Conservation (phyloP, 2,113 vertebrate species). For the Pangasianodon hypophthalmus region DNA sequence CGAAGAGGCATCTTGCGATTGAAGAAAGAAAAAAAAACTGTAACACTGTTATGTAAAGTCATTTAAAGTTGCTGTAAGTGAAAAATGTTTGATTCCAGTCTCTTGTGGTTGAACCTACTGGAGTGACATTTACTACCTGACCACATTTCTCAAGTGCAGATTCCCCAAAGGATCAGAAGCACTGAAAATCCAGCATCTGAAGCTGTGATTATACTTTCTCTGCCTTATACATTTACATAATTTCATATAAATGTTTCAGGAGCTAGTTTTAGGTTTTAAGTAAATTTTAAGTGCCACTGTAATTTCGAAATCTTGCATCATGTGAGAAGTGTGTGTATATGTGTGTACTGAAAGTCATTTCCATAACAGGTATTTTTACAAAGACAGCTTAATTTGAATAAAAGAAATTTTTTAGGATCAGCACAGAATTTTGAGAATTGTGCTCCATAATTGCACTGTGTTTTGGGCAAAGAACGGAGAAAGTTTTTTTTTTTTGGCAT, state of each 20-base stretch:
- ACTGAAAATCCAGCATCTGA: background rate
- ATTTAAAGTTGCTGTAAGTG: background rate
- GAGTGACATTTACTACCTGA: background rate
- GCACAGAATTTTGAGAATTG: background rate
- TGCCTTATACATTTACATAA: background rate
- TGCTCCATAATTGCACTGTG: background rate
- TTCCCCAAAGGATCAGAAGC: background rate
- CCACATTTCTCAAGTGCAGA: background rate
- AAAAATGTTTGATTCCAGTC: background rate
- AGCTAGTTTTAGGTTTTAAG: background rate
- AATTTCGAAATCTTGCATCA: background rate
- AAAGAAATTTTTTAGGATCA: background rate
- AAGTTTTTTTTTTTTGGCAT: background rate
- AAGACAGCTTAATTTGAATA: background rate
- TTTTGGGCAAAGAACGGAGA: background rate
- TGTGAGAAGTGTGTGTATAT: constrained; percentile 11
- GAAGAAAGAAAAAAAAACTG: background rate
- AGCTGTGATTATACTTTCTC: background rate
- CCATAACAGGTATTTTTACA: background rate
- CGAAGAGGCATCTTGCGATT: background rate
- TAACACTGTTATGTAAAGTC: background rate
- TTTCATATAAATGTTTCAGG: background rate
- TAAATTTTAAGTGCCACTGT: constrained; percentile 9
- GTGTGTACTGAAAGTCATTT: background rate
- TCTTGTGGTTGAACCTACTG: background rate